Base-by-base conservation (phyloP, 1,140 invertebrate genomes). In the Hydropsyche tenuis region DNA sequence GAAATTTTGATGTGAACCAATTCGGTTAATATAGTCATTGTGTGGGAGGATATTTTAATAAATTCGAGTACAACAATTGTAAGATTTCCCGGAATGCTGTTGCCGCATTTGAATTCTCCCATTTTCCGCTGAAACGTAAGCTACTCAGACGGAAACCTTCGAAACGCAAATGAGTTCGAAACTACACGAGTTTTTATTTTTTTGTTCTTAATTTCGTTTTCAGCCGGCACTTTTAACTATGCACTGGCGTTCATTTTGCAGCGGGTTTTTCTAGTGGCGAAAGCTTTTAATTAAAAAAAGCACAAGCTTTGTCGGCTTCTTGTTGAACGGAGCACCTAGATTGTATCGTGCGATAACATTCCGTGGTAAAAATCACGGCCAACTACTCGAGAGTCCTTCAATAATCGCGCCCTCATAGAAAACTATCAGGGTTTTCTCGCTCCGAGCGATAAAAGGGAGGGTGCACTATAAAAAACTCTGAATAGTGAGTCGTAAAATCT, bases 241-340 rank as follows among this genome's bases (percentile, higher is more conserved):
- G 22, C 56, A n/a, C n/a, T n/a, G n/a, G n/a, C 22, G 22, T 60
- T 60, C 56, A 27, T 60, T 60, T 27, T n/a, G 14, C 48, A 6
- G 14, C 4, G 48, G 16, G 1, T 60, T 60, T 60, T 60, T 23
- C 9, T 22, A 60, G 68, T 56, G 48, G 25, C 46, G 16, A 18
- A 14, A 43, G 51, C 20, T 70, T 37, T 37, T 56, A 70, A 70
- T 70, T 70, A 70, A 70, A 69, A 69, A 70, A 70, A 48, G 6
- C 27, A 46, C 14, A 18, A 43, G 68, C 68, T 56, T 56, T 70
- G 68, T 56, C 37, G 20, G 20, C 23, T n/a, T 60, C 68, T n/a
- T 5, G 48, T 70, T 22, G 43, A 65, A 18, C 22, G 11, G 43
- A 69, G 66, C 53, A 18, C 66, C 18, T 2, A n/a, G 68, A 70